Percentiles rank a stretch among this genome's conserved stretches.
These are phyloP conservation scores for Clarias pachynema DNA, from an alignment of 2,797 vertebrate genomes.

Conservation along the genomic window DNA sequence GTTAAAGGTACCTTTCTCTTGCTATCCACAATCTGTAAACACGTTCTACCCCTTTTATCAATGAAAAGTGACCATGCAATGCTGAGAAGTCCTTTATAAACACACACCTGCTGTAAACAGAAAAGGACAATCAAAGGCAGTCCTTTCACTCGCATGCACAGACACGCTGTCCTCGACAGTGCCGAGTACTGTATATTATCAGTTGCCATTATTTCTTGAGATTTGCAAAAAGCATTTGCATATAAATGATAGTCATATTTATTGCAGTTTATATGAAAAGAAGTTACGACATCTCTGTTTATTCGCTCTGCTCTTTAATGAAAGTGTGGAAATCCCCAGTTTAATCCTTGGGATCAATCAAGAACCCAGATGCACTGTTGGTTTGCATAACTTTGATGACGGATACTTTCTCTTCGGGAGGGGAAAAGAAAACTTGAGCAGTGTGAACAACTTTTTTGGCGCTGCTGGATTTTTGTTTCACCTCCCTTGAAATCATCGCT, in stretches of 20 bases:
- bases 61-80: constrained; percentile 10
- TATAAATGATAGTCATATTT: constrained; percentile 25
- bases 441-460: neutral
- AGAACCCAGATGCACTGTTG: neutral
- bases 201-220: constrained; percentile 16
- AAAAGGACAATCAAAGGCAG: constrained; percentile 25
- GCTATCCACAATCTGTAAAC: neutral
- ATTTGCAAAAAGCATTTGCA: constrained; percentile 37
- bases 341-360: neutral
- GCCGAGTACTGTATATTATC: neutral
- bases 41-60: neutral
- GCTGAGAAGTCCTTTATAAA: constrained; percentile 15
- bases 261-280: too few relatives aligned
- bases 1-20: neutral
- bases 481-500: neutral
- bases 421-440: neutral
- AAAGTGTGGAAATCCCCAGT: neutral
- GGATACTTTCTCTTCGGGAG: neutral
- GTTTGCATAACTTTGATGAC: neutral
- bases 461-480: neutral
- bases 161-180: constrained; percentile 11
- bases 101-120: constrained; percentile 36
- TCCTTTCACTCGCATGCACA: neutral
- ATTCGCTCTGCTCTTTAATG: too few relatives aligned
- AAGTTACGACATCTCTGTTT: too few relatives aligned